A percentile compares a stretch with the other conserved stretches of the same genome.
Conservation (phyloP, 2,797 vertebrate genomes). For the Botia almorhae region DNA sequence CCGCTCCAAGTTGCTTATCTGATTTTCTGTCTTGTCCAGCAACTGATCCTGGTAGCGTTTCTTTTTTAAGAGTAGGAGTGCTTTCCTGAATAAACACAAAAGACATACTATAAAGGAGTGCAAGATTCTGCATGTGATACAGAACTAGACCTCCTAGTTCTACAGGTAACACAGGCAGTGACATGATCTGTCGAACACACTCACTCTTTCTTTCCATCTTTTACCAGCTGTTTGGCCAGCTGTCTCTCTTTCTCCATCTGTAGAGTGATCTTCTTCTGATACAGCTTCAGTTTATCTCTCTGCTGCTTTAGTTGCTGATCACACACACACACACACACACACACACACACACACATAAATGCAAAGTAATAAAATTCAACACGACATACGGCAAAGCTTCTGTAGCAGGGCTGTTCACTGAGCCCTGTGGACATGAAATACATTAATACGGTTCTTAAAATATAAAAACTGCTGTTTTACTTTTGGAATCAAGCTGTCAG, state of each 20-base stretch:
- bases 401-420: neutral
- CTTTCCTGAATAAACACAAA: conserved; percentile 79
- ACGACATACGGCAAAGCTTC: neutral
- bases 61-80: conserved; percentile 91
- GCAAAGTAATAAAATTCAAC: neutral
- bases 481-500: neutral
- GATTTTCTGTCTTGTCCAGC: conserved; percentile 90
- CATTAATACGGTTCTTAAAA: neutral
- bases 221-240: conserved; percentile 87
- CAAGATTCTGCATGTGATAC: neutral
- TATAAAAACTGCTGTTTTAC: neutral
- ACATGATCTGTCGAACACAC: conserved; percentile 52
- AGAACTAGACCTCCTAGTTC: neutral
- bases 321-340: conserved; percentile 22
- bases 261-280: conserved; percentile 85
- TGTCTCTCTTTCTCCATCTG: conserved; percentile 86
- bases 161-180: neutral
- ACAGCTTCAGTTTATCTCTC: conserved; percentile 90
- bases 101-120: conserved; percentile 16
- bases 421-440: neutral
- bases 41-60: conserved; percentile 94
- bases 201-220: conserved; percentile 90
- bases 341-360: conserved; percentile 3
- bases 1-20: conserved; percentile 92
- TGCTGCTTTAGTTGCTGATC: conserved; percentile 95